These are phyloP conservation scores for Taxidea taxus DNA, from an alignment of 2,113 vertebrate genomes.

Conservation along the genomic window DNA sequence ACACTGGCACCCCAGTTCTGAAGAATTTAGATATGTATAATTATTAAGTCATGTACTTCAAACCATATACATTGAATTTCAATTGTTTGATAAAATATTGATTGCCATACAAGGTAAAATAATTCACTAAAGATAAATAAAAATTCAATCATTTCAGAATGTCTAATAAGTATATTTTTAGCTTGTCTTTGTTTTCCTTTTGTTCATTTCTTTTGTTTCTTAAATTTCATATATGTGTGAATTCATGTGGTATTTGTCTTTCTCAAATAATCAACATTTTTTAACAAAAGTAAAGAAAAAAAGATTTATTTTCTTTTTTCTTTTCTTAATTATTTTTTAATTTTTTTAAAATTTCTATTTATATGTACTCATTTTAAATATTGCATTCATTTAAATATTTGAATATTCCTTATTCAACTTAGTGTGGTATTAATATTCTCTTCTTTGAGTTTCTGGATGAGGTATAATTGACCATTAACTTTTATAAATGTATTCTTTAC, in stretches of 20 bases:
- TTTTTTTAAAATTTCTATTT: neutral
- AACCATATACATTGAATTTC: neutral
- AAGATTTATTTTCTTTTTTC: neutral
- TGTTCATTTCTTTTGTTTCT: neutral
- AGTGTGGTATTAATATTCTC: neutral
- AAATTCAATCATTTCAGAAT: neutral
- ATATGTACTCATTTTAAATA: neutral
- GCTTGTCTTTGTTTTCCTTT: neutral
- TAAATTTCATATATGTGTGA: neutral
- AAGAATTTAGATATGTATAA: neutral
- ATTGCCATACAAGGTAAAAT: neutral
- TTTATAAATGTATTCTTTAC: neutral
- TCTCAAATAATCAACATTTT: neutral
- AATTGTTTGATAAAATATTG: conserved; percentile 6
- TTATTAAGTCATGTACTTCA: neutral
- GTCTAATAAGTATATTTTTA: neutral
- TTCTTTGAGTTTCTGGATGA: neutral
- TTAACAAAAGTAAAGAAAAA: neutral
- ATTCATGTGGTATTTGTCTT: neutral
- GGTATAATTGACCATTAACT: neutral
- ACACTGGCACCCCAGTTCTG: neutral
- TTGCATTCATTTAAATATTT: neutral
- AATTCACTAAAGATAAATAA: neutral
- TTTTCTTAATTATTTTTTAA: too few relatives aligned
- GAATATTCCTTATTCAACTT: neutral